Conservation (phyloP, 2,888 invertebrate species). For the Leucoptera coffeella region DNA sequence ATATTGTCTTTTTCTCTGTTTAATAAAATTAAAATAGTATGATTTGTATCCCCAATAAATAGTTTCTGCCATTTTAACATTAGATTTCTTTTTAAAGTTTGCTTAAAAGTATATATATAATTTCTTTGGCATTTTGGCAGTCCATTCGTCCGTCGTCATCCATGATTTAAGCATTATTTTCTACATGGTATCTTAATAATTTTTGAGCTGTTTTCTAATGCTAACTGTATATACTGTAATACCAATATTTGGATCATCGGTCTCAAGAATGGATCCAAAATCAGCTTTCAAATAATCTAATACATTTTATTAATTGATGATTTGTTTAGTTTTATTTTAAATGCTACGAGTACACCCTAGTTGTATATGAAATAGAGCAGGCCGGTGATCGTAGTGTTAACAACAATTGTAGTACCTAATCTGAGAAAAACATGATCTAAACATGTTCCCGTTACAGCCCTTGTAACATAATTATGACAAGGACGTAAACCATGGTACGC, state of each 20-base stretch:
- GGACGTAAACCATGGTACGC: conserved; percentile 4
- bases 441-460: conserved; percentile 1
- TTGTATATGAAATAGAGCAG: conserved; percentile 1
- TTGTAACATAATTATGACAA: conserved; percentile 1
- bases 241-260: conserved; percentile 2
- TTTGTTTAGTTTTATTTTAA: background rate
- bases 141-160: too few species aligned
- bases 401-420: conserved; percentile 1
- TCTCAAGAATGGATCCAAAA: conserved; percentile 1
- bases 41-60: too few species aligned
- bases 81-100: too few species aligned
- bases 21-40: too few species aligned
- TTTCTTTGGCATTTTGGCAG: too few species aligned
- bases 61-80: too few species aligned
- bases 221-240: too few species aligned
- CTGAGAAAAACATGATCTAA: conserved; percentile 3
- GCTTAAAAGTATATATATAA: too few species aligned
- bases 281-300: conserved; percentile 1
- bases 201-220: too few species aligned
- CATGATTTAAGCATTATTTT: too few species aligned
- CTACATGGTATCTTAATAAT: too few species aligned
- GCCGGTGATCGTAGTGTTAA: conserved; percentile 1
- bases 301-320: conserved; percentile 1
- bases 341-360: background rate
- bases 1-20: too few species aligned